A percentile compares a stretch with the other conserved stretches of the same genome.
phyloP scores from a whole-genome alignment of 2,113 vertebrate species.

The Scartelaos histophorus region DNA sequence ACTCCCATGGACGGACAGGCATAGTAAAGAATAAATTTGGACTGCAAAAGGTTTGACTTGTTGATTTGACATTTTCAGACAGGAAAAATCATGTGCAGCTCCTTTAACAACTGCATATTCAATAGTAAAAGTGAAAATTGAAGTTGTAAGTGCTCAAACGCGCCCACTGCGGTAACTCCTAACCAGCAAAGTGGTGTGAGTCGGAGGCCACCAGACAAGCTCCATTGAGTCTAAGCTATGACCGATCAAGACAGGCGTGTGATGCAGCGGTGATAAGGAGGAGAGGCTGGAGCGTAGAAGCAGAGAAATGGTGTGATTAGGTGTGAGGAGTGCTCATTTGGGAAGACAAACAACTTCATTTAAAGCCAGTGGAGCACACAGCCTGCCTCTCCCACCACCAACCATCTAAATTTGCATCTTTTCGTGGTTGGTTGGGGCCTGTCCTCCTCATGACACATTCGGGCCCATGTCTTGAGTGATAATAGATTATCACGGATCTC shows the following conservation, averaged over 20 bases:
- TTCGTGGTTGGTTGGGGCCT: slow-evolving; percentile 11
- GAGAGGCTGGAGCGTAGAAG: slow-evolving; percentile 23
- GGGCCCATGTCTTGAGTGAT: slow-evolving; percentile 38
- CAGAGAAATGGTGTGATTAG: slow-evolving; percentile 48
- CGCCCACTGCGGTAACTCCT: not conserved
- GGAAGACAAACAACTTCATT: slow-evolving; percentile 71
- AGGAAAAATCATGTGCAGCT: too few species aligned
- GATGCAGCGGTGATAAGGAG: slow-evolving; percentile 48
- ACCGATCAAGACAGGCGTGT: slow-evolving; percentile 45
- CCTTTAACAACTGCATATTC: not conserved
- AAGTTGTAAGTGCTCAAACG: not conserved
- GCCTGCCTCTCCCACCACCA: slow-evolving; percentile 37
- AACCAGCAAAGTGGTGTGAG: slow-evolving; percentile 59
- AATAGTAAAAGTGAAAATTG: not conserved
- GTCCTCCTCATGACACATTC: slow-evolving; percentile 14
- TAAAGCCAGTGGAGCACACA: slow-evolving; percentile 62
- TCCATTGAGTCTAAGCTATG: slow-evolving; percentile 43
- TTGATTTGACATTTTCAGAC: too few species aligned
- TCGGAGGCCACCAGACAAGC: slow-evolving; percentile 55
- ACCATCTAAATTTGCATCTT: slow-evolving; percentile 56
- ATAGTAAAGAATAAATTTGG: too few species aligned
- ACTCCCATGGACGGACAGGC: too few species aligned
- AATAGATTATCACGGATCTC: slow-evolving; percentile 52
- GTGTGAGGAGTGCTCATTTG: slow-evolving; percentile 55
- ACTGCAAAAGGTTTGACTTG: too few species aligned